These are phyloP conservation scores for Sylvilagus floridanus DNA, from an alignment of 2,797 vertebrate genomes.

Conservation along the genomic window DNA sequence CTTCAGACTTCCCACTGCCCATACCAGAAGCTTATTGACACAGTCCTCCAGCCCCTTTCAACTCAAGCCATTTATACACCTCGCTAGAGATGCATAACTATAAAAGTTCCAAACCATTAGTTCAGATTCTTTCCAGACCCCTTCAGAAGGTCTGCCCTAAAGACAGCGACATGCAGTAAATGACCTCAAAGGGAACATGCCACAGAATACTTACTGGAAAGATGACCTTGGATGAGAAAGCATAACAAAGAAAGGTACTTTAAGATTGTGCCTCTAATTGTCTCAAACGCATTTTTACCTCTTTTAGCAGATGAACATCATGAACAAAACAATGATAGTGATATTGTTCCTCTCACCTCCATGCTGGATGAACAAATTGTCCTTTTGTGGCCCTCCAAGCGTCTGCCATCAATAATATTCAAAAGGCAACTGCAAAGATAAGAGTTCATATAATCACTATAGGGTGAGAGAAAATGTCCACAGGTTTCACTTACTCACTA, in stretches of 20 bases:
- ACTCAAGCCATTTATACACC: conserved; percentile 84
- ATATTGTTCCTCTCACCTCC: background rate
- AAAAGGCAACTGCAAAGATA: conserved; percentile 47
- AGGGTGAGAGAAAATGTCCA: conserved; percentile 16
- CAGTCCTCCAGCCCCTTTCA: conserved; percentile 80
- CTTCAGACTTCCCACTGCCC: conserved; percentile 81
- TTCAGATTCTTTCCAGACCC: conserved; percentile 80
- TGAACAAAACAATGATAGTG: background rate
- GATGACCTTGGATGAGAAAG: conserved; percentile 25
- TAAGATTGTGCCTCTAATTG: conserved; percentile 35
- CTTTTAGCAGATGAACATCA: background rate
- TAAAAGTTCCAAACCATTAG: conserved; percentile 79
- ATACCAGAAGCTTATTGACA: conserved; percentile 80
- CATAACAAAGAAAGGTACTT: conserved; percentile 34
- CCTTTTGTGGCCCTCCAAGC: conserved; percentile 3
- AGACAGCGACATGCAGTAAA: conserved; percentile 74
- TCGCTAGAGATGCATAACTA: conserved; percentile 77
- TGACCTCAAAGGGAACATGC: conserved; percentile 66
- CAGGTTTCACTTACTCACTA: background rate
- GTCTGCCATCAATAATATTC: background rate
- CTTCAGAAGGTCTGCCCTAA: conserved; percentile 69
- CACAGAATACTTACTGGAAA: conserved; percentile 71
- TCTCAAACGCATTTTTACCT: conserved; percentile 20
- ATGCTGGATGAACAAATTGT: background rate
- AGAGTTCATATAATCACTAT: background rate